Evolutionary conservation across 2,797 vertebrate genomes (phyloP).

Genomic region (Diglossa cyanea): DNA sequence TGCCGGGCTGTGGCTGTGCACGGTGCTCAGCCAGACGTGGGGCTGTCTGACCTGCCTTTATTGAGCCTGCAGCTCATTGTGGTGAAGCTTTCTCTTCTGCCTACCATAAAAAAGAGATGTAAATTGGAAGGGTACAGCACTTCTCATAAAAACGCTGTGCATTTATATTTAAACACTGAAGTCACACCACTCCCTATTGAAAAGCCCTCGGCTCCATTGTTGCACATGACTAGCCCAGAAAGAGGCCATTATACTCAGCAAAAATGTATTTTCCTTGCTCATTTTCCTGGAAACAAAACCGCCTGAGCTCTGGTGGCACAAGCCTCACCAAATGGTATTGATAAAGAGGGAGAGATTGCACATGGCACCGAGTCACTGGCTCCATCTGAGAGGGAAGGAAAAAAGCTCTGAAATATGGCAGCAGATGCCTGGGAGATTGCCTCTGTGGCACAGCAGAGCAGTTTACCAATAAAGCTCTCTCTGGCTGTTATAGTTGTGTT

Average conservation of each 20-base stretch:
- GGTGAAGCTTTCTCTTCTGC: conserved; percentile 24
- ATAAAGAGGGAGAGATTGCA: conserved; percentile 9
- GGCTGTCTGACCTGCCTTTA: neutral
- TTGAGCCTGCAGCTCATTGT: neutral
- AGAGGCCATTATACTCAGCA: conserved; percentile 41
- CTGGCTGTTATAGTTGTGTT: conserved; percentile 70
- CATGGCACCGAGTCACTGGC: neutral
- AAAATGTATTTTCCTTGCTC: conserved; percentile 62
- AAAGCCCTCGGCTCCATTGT: conserved; percentile 33
- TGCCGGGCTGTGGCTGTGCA: rapidly evolving
- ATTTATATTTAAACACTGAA: conserved; percentile 60
- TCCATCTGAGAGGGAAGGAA: conserved; percentile 22
- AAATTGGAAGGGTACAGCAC: conserved; percentile 38
- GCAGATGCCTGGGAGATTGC: conserved; percentile 70
- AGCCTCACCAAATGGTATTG: neutral
- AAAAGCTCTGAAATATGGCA: conserved; percentile 57
- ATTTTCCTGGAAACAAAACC: conserved; percentile 65
- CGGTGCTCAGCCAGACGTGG: neutral
- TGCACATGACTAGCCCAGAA: conserved; percentile 45
- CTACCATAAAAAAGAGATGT: conserved; percentile 21
- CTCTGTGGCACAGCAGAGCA: conserved; percentile 53
- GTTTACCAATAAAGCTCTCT: conserved; percentile 73
- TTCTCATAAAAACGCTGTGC: conserved; percentile 35
- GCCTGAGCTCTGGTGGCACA: neutral
- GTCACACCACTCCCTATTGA: conserved; percentile 50